Evolutionary conservation across 2,113 vertebrate genomes (phyloP).

Genomic region (Sturnus vulgaris): DNA sequence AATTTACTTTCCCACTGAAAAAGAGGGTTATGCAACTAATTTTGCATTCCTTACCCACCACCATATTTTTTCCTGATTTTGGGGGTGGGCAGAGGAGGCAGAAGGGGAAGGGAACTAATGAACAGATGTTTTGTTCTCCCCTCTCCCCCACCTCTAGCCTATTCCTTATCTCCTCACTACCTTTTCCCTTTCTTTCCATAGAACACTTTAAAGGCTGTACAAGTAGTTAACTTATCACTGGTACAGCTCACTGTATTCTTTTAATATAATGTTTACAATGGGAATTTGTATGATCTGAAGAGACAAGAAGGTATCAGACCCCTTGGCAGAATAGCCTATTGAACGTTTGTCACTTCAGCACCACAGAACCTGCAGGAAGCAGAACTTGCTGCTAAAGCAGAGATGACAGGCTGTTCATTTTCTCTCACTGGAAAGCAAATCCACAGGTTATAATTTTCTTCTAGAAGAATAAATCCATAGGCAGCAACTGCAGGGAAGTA

Average conservation of each 20-base stretch:
- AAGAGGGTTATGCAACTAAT: not conserved
- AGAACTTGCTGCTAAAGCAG: not conserved
- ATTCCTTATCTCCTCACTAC: not conserved
- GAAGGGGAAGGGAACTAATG: not conserved
- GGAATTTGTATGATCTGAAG: not conserved
- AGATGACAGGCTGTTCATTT: not conserved
- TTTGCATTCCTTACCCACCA: not conserved
- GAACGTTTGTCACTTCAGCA: not conserved
- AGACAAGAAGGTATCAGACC: not conserved
- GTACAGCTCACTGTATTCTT: not conserved
- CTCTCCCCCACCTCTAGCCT: not conserved
- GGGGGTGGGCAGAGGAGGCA: fast-evolving
- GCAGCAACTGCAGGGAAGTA: not conserved
- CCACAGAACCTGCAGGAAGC: not conserved
- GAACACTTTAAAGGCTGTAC: not conserved
- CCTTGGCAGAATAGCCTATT: constrained; percentile 1
- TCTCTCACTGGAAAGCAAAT: not conserved
- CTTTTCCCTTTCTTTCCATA: not conserved
- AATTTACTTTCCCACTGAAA: not conserved
- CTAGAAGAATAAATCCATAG: not conserved
- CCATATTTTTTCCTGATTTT: not conserved
- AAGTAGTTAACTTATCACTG: not conserved
- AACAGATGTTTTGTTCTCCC: not conserved
- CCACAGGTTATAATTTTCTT: not conserved
- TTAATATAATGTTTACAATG: not conserved